Evolutionary conservation across 2,113 vertebrate genomes (phyloP), one percentile per base, ranked within the genome.

Genomic region (Candoia aspera): DNA sequence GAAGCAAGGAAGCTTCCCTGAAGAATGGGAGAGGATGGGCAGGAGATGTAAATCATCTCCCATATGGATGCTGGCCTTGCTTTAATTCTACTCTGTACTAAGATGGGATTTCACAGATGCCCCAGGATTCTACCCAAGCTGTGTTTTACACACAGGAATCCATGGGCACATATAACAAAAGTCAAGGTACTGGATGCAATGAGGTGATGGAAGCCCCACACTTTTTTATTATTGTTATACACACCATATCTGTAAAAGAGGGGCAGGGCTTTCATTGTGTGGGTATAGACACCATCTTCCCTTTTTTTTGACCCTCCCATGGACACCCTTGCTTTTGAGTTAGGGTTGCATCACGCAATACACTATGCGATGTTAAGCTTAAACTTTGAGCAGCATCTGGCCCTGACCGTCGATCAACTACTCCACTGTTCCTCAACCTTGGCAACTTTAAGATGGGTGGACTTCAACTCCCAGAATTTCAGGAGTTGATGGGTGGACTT

Each of bases 1-100:
- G 79, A 90, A 88, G 90, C 85, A 84, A 95, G 33, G 89, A 89
- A 89, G 91, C 68, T 87, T 94, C 95, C 88, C 95, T 92, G 91
- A 94, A 87, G 90, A 58, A 62, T 59, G 64, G 0, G 57, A 42
- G 46, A 37, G 57, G n/a, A 58, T 11, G 54, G 2, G 53, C 24
- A 1, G 9, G 9, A 42, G 37, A 49, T 2, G 9, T 68, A 37
- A 42, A 37, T 53, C 11, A 46, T 37, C 12, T 54, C 54, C 60
- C 60, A 19, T 19, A n/a, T 8, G 73, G 64, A 29, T 42, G 8
- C 23, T 6, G 37, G 21, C 2, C 33, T 46, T 26, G 23, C 33
- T 90, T 53, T 79, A 5, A 55, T 79, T 55, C 53, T 24, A 33
- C 8, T 23, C 8, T 0, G 6, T 54, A 11, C 9, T 13, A n/a